Evolutionary conservation across 1,140 invertebrate species (phyloP).

Genomic region (Lepidurus couesii): DNA sequence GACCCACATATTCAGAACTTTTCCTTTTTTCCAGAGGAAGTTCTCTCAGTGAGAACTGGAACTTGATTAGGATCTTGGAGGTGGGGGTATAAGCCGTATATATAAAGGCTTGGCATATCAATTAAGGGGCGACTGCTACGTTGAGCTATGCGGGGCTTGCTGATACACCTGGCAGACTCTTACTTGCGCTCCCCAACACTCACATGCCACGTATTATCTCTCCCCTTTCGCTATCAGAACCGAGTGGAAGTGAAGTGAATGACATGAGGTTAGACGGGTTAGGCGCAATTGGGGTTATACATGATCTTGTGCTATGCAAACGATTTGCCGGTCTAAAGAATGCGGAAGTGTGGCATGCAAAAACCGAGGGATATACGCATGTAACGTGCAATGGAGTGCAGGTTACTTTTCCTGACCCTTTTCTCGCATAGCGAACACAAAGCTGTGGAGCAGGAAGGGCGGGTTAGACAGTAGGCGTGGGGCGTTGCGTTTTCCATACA

Average conservation of each 20-base stretch:
- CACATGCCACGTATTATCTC: background rate
- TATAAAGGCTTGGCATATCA: background rate
- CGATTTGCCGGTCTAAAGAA: background rate
- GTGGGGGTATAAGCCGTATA: background rate
- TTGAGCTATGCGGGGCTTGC: background rate
- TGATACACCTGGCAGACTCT: background rate
- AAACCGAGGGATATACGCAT: background rate
- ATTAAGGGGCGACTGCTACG: background rate
- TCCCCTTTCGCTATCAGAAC: background rate
- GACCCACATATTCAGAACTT: background rate
- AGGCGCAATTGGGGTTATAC: too few relatives aligned
- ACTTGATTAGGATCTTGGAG: background rate
- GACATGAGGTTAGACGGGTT: background rate
- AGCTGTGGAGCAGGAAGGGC: background rate
- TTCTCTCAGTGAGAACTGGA: background rate
- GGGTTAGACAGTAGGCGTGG: background rate
- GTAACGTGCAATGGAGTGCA: background rate
- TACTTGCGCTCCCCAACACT: background rate
- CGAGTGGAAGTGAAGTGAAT: background rate
- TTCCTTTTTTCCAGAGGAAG: background rate
- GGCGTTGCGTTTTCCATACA: slow-evolving; percentile 18
- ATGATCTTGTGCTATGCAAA: too few relatives aligned
- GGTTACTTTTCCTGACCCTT: background rate
- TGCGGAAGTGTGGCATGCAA: background rate
- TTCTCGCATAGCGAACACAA: slow-evolving; percentile 1